These are phyloP conservation scores for Trachymyrmex cornetzi DNA, from an alignment of 1,140 invertebrate species.

Conservation along the genomic window DNA sequence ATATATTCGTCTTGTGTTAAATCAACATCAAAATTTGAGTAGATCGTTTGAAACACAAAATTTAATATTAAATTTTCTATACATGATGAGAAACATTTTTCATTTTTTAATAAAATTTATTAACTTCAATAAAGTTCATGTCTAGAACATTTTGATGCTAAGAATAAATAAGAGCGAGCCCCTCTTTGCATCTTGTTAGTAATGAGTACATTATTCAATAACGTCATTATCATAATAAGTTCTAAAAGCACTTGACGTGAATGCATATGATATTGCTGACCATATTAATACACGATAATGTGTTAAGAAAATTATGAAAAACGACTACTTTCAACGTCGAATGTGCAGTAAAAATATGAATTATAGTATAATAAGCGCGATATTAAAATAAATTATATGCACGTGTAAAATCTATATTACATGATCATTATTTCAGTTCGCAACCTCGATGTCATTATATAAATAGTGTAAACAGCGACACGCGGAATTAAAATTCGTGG, in stretches of 20 bases:
- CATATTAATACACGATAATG: neutral
- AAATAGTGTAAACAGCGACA: slow-evolving; percentile 35
- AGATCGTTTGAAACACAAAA: too few species aligned
- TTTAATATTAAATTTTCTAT: too few species aligned
- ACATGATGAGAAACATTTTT: too few species aligned
- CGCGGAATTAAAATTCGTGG: slow-evolving; percentile 7
- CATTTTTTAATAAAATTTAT: too few species aligned
- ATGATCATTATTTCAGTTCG: neutral
- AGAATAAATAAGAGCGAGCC: neutral
- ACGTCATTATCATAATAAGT: neutral
- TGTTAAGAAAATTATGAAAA: neutral
- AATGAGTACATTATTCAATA: neutral
- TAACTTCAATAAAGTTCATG: too few species aligned
- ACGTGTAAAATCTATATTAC: neutral
- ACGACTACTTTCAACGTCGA: neutral
- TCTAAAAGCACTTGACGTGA: neutral
- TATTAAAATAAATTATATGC: neutral
- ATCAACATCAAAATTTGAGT: too few species aligned
- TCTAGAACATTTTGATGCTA: neutral
- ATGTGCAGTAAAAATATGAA: neutral
- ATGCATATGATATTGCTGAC: neutral
- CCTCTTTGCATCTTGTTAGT: neutral
- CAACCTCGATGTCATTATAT: neutral
- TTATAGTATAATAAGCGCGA: neutral
- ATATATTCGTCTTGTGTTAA: too few species aligned